Conservation (phyloP, 23 tunicate species). For the Halocynthia roretzi region DNA sequence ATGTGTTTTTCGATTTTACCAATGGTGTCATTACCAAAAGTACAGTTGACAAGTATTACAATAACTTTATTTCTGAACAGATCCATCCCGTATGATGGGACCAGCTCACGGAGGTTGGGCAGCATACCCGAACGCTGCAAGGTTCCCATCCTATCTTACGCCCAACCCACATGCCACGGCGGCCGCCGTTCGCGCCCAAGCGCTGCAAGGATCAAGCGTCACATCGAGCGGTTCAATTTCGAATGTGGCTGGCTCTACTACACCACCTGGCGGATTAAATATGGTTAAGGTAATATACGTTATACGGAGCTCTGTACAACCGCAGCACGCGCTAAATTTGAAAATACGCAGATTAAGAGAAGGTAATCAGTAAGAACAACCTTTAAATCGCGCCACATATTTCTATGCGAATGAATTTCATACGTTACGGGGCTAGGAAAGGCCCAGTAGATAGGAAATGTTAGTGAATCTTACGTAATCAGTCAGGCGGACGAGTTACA, state of each 20-base stretch:
- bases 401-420: too few species aligned
- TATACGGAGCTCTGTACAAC: too few species aligned
- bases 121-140: conserved; percentile 47
- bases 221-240: conserved; percentile 5
- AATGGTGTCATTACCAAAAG: too few species aligned
- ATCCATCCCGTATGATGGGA: conserved; percentile 59
- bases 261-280: conserved; percentile 84
- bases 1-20: too few species aligned
- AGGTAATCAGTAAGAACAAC: too few species aligned
- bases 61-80: conserved; percentile 23
- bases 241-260: conserved; percentile 69
- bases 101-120: conserved; percentile 69
- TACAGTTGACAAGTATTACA: too few species aligned
- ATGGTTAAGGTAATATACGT: conserved; percentile 57
- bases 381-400: too few species aligned
- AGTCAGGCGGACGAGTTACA: too few species aligned
- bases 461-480: too few species aligned
- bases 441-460: too few species aligned
- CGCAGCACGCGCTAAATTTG: not conserved
- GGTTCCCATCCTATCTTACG: conserved; percentile 52
- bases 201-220: conserved; percentile 25
- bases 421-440: too few species aligned
- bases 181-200: conserved; percentile 41
- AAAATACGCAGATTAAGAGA: not conserved
- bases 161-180: conserved; percentile 64